Conservation (phyloP, 2,113 vertebrate species). For the Phrynosoma platyrhinos region DNA sequence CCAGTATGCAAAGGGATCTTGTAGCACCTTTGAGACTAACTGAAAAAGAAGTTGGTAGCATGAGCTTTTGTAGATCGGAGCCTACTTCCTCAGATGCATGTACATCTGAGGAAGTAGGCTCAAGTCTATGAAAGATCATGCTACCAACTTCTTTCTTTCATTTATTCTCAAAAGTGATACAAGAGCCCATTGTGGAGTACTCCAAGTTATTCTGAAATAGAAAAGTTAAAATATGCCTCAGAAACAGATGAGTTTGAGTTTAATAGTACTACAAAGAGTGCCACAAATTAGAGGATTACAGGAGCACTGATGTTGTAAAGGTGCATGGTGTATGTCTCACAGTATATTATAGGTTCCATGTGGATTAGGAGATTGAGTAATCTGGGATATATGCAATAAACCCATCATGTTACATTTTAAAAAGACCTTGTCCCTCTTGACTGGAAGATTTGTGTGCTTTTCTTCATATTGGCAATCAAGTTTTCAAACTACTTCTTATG, state of each 20-base stretch:
- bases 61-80: too few species aligned
- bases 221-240: neutral
- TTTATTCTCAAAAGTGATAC: too few species aligned
- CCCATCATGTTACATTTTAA: neutral
- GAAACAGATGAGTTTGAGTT: neutral
- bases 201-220: neutral
- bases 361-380: neutral
- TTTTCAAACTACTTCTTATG: too few species aligned
- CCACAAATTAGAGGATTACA: neutral
- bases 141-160: too few species aligned
- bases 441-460: neutral
- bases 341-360: neutral
- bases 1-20: too few species aligned
- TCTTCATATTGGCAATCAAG: neutral
- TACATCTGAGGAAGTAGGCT: too few species aligned
- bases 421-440: neutral
- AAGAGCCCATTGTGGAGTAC: too few species aligned
- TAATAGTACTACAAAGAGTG: neutral
- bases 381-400: neutral
- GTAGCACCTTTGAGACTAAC: too few species aligned
- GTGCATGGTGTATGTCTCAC: neutral
- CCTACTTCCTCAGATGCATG: too few species aligned
- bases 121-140: too few species aligned
- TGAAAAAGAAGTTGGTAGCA: too few species aligned
- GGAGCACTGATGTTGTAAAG: neutral